Conservation (phyloP, 2,113 vertebrate genomes). For the Colossoma macropomum region DNA sequence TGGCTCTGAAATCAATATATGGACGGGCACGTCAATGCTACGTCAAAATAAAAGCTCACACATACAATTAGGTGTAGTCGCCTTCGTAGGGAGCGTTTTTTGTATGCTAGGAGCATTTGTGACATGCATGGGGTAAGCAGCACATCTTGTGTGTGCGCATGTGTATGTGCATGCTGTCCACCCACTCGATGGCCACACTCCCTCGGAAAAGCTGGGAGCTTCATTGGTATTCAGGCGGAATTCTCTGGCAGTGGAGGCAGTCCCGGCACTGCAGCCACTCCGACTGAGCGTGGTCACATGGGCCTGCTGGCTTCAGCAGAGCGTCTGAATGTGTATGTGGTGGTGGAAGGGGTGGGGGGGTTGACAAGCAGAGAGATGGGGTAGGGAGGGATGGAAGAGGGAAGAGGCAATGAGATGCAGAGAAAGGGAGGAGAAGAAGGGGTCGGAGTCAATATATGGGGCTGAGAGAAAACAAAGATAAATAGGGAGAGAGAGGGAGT, state of each 20-base stretch:
- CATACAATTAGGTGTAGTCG: neutral
- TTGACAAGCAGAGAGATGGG: conserved; percentile 38
- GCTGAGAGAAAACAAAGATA: conserved; percentile 42
- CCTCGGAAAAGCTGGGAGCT: conserved; percentile 53
- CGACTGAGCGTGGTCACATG: conserved; percentile 47
- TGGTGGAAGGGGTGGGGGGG: conserved; percentile 17
- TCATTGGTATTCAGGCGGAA: conserved; percentile 62
- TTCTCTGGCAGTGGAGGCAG: conserved; percentile 54
- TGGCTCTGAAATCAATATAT: neutral
- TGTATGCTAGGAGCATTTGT: conserved; percentile 43
- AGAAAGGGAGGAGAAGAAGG: conserved; percentile 39
- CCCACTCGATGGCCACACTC: conserved; percentile 43
- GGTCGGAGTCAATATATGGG: conserved; percentile 38
- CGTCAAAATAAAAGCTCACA: conserved; percentile 17
- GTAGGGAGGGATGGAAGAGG: conserved; percentile 28
- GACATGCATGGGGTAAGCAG: conserved; percentile 21
- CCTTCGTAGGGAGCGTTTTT: neutral
- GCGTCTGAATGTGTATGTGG: neutral
- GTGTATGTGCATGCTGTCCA: conserved; percentile 15
- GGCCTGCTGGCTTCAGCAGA: conserved; percentile 31
- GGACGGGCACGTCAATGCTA: neutral
- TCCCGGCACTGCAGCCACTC: conserved; percentile 54
- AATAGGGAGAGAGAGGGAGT: conserved; percentile 18
- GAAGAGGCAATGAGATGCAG: conserved; percentile 35
- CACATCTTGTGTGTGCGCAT: conserved; percentile 28